Evolutionary conservation across 2,888 invertebrate species (phyloP), one percentile per base, ranked within the genome.

Genomic region (Pogonocherus hispidulus): DNA sequence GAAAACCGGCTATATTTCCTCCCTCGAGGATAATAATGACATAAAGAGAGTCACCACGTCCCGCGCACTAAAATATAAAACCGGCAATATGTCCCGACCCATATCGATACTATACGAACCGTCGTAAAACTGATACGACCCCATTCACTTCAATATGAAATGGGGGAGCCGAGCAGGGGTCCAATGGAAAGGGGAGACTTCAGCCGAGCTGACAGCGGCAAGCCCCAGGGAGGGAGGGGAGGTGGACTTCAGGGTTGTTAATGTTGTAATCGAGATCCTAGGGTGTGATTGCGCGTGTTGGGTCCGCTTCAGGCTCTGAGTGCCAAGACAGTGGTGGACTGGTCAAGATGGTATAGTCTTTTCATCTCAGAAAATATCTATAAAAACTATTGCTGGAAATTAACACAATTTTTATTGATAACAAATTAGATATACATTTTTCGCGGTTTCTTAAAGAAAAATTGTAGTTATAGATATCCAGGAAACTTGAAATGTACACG

Each of bases 221-320:
- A 57, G 63, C 27, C 64, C 64, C 27, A 35, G 55, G 62, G 63
- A 59, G n/a, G 41, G 63, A 41, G 64, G 63, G 51, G 41, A 47
- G 51, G 27, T 44, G 47, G 62, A 65, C 65, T 55, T 47, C 20
- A 47, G 78, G 78, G 76, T 79, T 78, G 80, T 81, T 80, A 81
- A 82, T 81, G 80, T 81, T 80, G 80, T 83, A 83, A 83, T 82
- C 81, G 81, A 80, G 80, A 80, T 80, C 78, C 78, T 73, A 79
- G 80, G 80, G 81, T 80, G 81, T 80, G 80, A 81, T 80, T 80
- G 81, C 79, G 78, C 80, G 80, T 81, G 80, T 80, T 75, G 72
- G 70, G 74, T 73, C 63, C 73, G 74, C 77, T 75, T 75, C 72
- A 72, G 77, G 76, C 70, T 66, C 59, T 65, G 76, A 32, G 6